Evolutionary conservation across 2,888 invertebrate genomes (phyloP), one percentile per base, ranked within the genome.

Genomic region (Synergus itoensis): DNA sequence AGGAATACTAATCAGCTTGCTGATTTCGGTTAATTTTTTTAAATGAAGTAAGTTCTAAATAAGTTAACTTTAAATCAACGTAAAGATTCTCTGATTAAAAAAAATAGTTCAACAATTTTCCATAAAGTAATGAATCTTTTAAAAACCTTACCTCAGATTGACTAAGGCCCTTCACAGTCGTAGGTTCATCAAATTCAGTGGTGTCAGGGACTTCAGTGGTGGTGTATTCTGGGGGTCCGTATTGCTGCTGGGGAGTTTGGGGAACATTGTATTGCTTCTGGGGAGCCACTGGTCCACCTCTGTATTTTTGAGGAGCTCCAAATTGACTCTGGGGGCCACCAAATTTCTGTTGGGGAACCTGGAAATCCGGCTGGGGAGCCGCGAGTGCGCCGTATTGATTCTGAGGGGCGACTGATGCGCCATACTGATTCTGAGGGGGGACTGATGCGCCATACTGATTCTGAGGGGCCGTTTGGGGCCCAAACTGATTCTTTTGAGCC

Each of bases 141-240:
- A 64, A 63, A 45, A 28, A 43, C 77, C 81, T 85, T 78, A 90
- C 92, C 87, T 91, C 90, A 11, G 90, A 86, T 48, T 89, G 88
- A 28, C 88, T 86, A 60, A 88, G 85, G 77, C 88, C 87, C 40
- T 88, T 82, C 14, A 91, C 90, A n/a, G 92, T 92, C 28, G 90
- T 89, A 3, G 88, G 79, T 48, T 91, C 90, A 43, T 91, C 90
- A 63, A 83, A 83, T 43, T 90, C 91, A 12, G 90, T 91, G 89
- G 87, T 92, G 86, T 79, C 93, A 76, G 84, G 91, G 89, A 86
- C 84, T 79, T 92, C 89, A 16, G 89, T 90, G 60, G 89, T 86
- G 28, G 89, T 88, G 0, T 85, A 82, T 16, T 93, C 93, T 69
- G 67, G 82, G 75, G 48, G 80, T 76, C 77, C 83, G 80, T 77